phyloP scores from a whole-genome alignment of 2,113 vertebrate genomes.

The Bungarus multicinctus region DNA sequence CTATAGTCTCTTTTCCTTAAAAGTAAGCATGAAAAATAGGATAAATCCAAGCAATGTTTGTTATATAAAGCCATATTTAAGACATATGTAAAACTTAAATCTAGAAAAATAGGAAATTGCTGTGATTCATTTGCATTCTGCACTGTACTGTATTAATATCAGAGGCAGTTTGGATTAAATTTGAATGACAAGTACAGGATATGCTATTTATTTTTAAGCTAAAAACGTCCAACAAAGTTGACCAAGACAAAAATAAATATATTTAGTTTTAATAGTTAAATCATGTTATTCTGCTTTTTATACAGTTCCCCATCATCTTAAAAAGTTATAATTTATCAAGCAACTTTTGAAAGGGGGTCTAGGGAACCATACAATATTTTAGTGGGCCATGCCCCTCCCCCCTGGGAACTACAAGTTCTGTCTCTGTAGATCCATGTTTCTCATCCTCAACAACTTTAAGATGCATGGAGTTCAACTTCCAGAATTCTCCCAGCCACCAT shows the following conservation, averaged over 20 bases:
- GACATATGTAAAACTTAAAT: neutral
- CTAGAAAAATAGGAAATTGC: neutral
- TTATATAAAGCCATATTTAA: neutral
- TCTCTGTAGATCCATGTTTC: neutral
- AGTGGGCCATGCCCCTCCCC: neutral
- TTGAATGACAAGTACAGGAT: neutral
- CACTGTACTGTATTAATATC: neutral
- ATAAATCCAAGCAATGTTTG: neutral
- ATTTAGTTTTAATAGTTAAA: neutral
- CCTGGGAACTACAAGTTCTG: neutral
- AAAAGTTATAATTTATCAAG: neutral
- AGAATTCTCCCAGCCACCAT: neutral
- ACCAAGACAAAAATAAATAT: neutral
- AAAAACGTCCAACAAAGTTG: neutral
- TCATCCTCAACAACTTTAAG: neutral
- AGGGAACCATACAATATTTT: neutral
- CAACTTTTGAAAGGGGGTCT: neutral
- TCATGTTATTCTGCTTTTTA: neutral
- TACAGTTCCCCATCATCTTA: neutral
- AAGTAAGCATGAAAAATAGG: neutral
- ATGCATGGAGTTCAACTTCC: neutral
- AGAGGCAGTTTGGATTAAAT: neutral
- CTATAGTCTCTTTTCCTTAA: rapidly evolving
- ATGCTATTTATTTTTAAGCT: neutral
- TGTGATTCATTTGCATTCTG: neutral